Conservation (phyloP, 2,797 vertebrate genomes). For the Neosalanx taihuensis region DNA sequence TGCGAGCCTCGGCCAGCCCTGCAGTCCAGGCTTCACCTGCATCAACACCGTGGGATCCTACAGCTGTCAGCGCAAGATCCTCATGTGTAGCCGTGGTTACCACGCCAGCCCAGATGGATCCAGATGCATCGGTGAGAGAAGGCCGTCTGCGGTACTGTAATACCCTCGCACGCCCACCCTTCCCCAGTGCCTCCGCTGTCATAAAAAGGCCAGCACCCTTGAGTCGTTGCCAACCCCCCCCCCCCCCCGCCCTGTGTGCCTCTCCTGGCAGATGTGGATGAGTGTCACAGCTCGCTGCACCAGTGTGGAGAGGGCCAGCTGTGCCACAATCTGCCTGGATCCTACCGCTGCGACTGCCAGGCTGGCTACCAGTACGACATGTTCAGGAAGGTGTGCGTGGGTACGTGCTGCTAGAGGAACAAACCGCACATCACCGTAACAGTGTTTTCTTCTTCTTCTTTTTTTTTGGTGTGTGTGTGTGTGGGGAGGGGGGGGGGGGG, state of each 20-base stretch:
- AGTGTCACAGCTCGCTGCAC: slow-evolving; percentile 80
- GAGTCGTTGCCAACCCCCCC: background rate
- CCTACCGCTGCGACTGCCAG: slow-evolving; percentile 90
- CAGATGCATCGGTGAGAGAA: slow-evolving; percentile 81
- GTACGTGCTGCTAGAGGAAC: slow-evolving; percentile 67
- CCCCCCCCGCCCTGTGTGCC: background rate
- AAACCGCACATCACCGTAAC: background rate
- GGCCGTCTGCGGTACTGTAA: background rate
- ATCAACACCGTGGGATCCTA: slow-evolving; percentile 92
- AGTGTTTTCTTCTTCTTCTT: background rate
- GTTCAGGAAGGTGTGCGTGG: slow-evolving; percentile 82
- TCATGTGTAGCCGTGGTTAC: slow-evolving; percentile 86
- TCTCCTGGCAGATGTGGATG: slow-evolving; percentile 82
- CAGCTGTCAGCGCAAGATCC: slow-evolving; percentile 81
- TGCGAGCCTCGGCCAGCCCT: slow-evolving; percentile 72
- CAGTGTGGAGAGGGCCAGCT: slow-evolving; percentile 83
- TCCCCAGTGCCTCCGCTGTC: background rate
- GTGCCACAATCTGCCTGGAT: slow-evolving; percentile 88
- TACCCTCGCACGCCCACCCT: background rate
- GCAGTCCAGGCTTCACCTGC: slow-evolving; percentile 84
- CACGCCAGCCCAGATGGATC: slow-evolving; percentile 82
- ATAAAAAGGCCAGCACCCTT: background rate
- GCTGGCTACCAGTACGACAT: slow-evolving; percentile 87
- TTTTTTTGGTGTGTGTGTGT: background rate
- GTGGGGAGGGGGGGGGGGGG: no score